Percentiles rank a stretch among this genome's conserved stretches.
phyloP scores from a whole-genome alignment of 1,140 invertebrate species.

The Dendroctonus ponderosae region DNA sequence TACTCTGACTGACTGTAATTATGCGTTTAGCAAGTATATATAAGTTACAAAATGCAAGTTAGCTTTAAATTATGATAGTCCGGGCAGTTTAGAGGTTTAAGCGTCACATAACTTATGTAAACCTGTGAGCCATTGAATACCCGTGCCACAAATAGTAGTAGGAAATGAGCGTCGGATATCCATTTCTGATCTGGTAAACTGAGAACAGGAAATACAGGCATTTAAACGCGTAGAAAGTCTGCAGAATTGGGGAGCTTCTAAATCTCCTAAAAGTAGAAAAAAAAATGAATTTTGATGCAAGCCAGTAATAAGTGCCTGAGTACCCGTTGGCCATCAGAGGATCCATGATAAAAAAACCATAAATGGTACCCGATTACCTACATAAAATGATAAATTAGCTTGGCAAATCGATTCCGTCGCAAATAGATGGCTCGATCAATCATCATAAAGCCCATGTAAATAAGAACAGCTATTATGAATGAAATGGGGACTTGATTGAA shows the following conservation, averaged over 20 bases:
- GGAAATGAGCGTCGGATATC: slow-evolving; percentile 23
- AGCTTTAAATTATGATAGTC: too few relatives aligned
- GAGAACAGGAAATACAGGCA: slow-evolving; percentile 27
- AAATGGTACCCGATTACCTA: slow-evolving; percentile 13
- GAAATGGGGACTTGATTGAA: slow-evolving; percentile 12
- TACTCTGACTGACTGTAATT: too few relatives aligned
- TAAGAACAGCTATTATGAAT: slow-evolving; percentile 1
- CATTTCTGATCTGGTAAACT: slow-evolving; percentile 27
- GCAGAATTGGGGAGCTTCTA: neutral
- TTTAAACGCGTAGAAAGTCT: slow-evolving; percentile 25
- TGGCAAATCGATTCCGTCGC: slow-evolving; percentile 18
- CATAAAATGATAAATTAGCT: slow-evolving; percentile 14
- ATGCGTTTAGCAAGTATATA: too few relatives aligned
- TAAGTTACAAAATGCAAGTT: too few relatives aligned
- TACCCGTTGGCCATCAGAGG: slow-evolving; percentile 12
- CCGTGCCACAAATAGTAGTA: slow-evolving; percentile 17
- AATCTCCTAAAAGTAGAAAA: slow-evolving; percentile 12
- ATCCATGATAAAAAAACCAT: slow-evolving; percentile 19
- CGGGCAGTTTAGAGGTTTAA: too few relatives aligned
- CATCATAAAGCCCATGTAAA: slow-evolving; percentile 15
- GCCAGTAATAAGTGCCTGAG: neutral
- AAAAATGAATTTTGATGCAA: too few relatives aligned
- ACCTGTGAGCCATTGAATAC: slow-evolving; percentile 10
- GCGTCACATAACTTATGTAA: too few relatives aligned
- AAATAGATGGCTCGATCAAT: slow-evolving; percentile 22